phyloP scores from a whole-genome alignment of 2,113 vertebrate genomes.

The Phalacrocorax pelagicus region DNA sequence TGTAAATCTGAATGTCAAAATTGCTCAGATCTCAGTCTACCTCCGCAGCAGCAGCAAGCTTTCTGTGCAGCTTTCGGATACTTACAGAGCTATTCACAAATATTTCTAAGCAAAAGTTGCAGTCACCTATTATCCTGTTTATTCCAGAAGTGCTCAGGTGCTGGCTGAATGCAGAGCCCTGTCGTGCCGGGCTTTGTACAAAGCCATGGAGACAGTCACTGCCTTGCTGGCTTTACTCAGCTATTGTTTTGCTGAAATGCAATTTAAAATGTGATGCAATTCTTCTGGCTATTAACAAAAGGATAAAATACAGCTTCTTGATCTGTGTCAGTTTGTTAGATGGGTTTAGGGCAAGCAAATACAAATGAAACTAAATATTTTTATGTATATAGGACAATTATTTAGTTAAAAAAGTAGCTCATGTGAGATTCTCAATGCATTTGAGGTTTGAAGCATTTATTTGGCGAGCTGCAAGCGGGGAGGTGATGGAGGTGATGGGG shows the following conservation, averaged over 20 bases:
- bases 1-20: constrained; percentile 55
- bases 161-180: constrained; percentile 24
- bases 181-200: background rate
- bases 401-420: background rate
- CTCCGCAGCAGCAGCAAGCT: background rate
- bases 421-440: background rate
- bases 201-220: background rate
- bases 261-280: constrained; percentile 17
- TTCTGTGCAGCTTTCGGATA: constrained; percentile 17
- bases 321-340: background rate
- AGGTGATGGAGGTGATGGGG: background rate
- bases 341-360: background rate
- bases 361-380: background rate
- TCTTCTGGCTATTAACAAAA: constrained; percentile 5
- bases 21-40: background rate
- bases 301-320: background rate
- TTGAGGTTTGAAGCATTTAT: background rate
- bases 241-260: constrained; percentile 43
- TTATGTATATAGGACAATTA: background rate
- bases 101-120: constrained; percentile 55
- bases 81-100: constrained; percentile 45
- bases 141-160: constrained; percentile 14
- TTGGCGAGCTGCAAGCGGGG: background rate
- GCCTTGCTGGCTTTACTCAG: background rate
- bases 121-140: constrained; percentile 33